Base-by-base conservation (phyloP, 1,140 invertebrate genomes). In the Cardiocondyla obscurior region DNA sequence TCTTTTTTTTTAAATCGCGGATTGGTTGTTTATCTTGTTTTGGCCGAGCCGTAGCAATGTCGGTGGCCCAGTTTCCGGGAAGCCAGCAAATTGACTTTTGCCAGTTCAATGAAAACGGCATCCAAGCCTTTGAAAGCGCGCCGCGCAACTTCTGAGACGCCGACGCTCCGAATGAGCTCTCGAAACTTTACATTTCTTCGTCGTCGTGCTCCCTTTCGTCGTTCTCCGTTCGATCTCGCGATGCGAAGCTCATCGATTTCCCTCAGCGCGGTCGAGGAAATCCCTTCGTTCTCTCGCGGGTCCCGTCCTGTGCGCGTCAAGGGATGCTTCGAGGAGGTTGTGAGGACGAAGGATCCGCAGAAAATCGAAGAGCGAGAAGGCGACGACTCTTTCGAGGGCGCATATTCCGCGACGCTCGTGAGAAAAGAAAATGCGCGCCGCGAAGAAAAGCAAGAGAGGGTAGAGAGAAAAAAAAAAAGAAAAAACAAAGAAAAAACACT, bases 181-280 rank as follows among this genome's bases (percentile, higher is more conserved):
- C 55, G 39, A 86, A 87, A 86, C 84, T 87, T 84, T 67, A 65
- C 57, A 74, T 62, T 84, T 62, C 81, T 86, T 83, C 64, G 55
- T 79, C 64, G 55, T 79, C 51, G 33, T 22, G 62, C 42, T 70
- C 12, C 28, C 16, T 53, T 77, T 46, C 42, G 25, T 3, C 69
- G 36, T 53, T 81, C 36, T 74, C 36, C 36, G 49, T 77, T 65
- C 51, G 77, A 72, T 73, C 28, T 74, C 51, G 64, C 51, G 57
- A 2, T 12, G 33, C 36, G 76, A 19, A 49, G 49, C 60, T 81
- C 73, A 73, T 81, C 81, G 67, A 84, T 58, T 46, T 83, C 70
- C 57, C 53, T 53, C 28, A 39, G 28, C 65, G 69, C 65, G 69
- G 49, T 72, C 62, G 53, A 58, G 39, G 46, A 46, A 58, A 81